Percentiles rank a stretch among this genome's conserved stretches.
phyloP scores from a whole-genome alignment of 53 echinoderm and acorn worm genomes.

The Mesocentrotus franciscanus region DNA sequence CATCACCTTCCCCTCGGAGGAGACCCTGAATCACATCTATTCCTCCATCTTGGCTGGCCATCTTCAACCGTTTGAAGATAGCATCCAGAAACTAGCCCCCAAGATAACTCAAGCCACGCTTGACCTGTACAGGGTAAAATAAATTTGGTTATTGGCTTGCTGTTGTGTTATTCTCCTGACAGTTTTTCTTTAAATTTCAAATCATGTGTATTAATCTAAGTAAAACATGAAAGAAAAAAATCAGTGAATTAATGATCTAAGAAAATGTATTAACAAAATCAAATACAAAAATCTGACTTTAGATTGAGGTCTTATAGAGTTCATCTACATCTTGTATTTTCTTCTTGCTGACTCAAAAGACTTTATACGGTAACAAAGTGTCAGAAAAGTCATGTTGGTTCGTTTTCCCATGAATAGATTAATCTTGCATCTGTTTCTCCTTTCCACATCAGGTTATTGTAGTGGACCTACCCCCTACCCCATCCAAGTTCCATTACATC shows the following conservation, averaged over 20 bases:
- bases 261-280: too few relatives aligned
- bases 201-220: too few relatives aligned
- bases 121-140: constrained; percentile 52
- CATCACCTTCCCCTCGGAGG: constrained; percentile 99
- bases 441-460: constrained; percentile 69
- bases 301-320: too few relatives aligned
- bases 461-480: constrained; percentile 90
- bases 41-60: constrained; percentile 92
- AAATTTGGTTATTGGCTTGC: not conserved
- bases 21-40: constrained; percentile 98
- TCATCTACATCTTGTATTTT: too few relatives aligned
- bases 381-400: too few relatives aligned
- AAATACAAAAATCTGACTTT: too few relatives aligned
- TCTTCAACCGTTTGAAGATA: constrained; percentile 87
- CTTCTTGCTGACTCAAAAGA: too few relatives aligned
- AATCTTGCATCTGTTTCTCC: not conserved
- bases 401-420: too few relatives aligned
- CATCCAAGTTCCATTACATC: constrained; percentile 99
- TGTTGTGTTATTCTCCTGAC: not conserved
- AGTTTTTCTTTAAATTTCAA: too few relatives aligned
- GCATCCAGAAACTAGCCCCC: constrained; percentile 78
- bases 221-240: too few relatives aligned
- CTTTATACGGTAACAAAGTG: too few relatives aligned
- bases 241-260: too few relatives aligned
- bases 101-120: constrained; percentile 87